phyloP scores from a whole-genome alignment of 2,113 vertebrate species.

The Vimba vimba region DNA sequence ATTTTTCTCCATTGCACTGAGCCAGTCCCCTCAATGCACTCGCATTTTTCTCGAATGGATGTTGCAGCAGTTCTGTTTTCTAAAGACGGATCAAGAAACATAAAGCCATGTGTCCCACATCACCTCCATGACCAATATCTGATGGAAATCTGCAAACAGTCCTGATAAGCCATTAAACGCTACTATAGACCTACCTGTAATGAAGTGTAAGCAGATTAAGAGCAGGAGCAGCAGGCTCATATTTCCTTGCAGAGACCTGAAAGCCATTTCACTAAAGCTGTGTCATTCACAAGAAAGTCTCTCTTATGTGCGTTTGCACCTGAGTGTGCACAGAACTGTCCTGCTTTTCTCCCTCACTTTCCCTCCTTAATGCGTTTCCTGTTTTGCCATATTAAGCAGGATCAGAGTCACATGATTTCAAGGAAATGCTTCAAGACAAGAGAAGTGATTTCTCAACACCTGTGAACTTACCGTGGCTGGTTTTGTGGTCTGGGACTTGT shows the following conservation, averaged over 20 bases:
- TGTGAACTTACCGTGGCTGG: neutral
- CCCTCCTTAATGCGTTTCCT: slow-evolving; percentile 40
- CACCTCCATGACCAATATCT: slow-evolving; percentile 4
- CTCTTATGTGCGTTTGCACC: neutral
- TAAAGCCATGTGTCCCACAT: neutral
- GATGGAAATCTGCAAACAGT: neutral
- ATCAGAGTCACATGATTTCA: slow-evolving; percentile 60
- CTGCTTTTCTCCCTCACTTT: neutral
- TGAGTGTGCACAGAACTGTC: neutral
- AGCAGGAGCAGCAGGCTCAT: slow-evolving; percentile 12
- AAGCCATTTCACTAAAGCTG: slow-evolving; percentile 42
- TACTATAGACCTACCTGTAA: slow-evolving; percentile 38
- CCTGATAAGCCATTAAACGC: neutral
- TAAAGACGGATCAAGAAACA: slow-evolving; percentile 14
- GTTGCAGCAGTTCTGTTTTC: slow-evolving; percentile 21
- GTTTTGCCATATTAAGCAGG: slow-evolving; percentile 54
- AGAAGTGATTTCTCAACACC: slow-evolving; percentile 32
- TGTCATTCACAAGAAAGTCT: neutral
- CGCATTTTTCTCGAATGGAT: slow-evolving; percentile 45
- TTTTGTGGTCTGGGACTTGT: neutral
- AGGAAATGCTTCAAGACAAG: slow-evolving; percentile 6
- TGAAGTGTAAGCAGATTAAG: neutral
- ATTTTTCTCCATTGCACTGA: slow-evolving; percentile 39
- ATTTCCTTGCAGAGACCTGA: slow-evolving; percentile 2
- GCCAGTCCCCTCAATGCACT: slow-evolving; percentile 32